phyloP scores from a whole-genome alignment of 2,888 invertebrate genomes.

The Chromoteleia sp. region DNA sequence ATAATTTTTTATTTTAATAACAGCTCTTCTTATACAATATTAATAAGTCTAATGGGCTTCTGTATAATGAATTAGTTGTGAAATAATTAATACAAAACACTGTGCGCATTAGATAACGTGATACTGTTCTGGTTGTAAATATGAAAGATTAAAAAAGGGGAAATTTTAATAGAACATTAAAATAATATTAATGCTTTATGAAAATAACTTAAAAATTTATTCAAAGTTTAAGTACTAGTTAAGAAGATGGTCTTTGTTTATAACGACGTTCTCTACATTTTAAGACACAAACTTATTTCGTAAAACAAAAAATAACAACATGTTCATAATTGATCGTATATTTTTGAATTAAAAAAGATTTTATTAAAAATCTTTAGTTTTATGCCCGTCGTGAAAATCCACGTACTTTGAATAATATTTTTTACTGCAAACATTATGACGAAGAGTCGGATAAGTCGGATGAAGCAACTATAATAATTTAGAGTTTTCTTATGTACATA shows the following conservation, averaged over 20 bases:
- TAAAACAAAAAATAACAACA: slow-evolving; percentile 10
- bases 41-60: slow-evolving; percentile 17
- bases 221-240: slow-evolving; percentile 38
- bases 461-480: too few species aligned
- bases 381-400: not conserved
- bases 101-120: slow-evolving; percentile 13
- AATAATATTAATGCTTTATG: slow-evolving; percentile 42
- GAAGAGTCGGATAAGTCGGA: too few species aligned
- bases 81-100: not conserved
- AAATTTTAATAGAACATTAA: slow-evolving; percentile 37
- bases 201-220: slow-evolving; percentile 16
- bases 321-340: slow-evolving; percentile 20
- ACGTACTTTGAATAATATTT: not conserved
- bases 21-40: slow-evolving; percentile 18
- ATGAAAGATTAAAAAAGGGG: slow-evolving; percentile 15
- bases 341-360: not conserved
- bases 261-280: slow-evolving; percentile 9
- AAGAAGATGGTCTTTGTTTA: slow-evolving; percentile 26
- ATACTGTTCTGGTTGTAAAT: not conserved
- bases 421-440: too few species aligned
- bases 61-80: slow-evolving; percentile 20
- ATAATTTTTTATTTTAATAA: slow-evolving; percentile 10
- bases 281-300: slow-evolving; percentile 32
- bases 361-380: slow-evolving; percentile 14
- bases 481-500: too few species aligned